Base-by-base conservation (phyloP, 2,113 vertebrate species). In the Ailuropoda melanoleuca region DNA sequence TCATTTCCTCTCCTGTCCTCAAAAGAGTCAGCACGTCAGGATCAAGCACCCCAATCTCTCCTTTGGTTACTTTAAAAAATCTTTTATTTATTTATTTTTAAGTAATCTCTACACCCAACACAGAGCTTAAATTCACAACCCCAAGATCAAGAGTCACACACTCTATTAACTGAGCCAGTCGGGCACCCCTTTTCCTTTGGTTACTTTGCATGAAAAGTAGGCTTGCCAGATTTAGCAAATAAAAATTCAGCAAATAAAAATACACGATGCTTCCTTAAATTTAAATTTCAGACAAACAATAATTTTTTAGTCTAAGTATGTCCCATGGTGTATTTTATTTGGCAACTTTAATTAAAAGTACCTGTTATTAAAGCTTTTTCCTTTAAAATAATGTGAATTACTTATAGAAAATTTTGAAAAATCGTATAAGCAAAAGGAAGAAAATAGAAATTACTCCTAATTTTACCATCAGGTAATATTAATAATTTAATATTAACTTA, bases 211-310 rank as follows among this genome's bases (percentile, higher is more conserved):
- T 60, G 93, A 56, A 95, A 92, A 94, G 18, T 43, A 80, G 58
- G 34, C 18, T 94, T 92, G 87, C 37, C 43, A 82, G 53, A 94
- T 46, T 60, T 75, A 92, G 77, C 78, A 95, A 94, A 81, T 55
- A 78, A 92, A 97, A 80, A 94, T 46, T 60, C 68, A 92, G 77
- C 78, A 95, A 94, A 81, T 55, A 78, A 92, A 97, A 80, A 66
- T 46, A 26, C 0, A 56, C 2, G 26, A 43, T 26, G 43, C 14
- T 3, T 21, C n/a, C n/a, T 66, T 88, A 17, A 53, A 72, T 77
- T 70, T 62, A 64, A 84, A 80, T 74, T 70, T 94, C 23, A 83
- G 56, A 68, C 50, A 82, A 93, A 78, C 14, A 83, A 77, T 39
- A 3, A 84, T 24, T 84, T 72, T 96, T 81, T 55, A n/a, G 13